These are phyloP conservation scores for Eupithecia pulchellata DNA, from an alignment of 2,888 invertebrate species.

Conservation along the genomic window DNA sequence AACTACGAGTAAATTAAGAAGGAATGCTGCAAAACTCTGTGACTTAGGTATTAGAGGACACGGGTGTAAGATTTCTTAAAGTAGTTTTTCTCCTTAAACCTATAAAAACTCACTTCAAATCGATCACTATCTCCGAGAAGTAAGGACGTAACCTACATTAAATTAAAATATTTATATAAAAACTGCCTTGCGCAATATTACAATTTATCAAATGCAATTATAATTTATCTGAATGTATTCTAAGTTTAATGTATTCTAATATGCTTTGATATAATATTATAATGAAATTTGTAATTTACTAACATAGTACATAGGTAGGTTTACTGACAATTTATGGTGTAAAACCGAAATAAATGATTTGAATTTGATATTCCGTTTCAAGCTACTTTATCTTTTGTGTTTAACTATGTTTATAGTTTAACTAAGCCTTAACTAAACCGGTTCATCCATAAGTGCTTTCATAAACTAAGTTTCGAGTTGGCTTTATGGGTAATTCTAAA, in stretches of 20 bases:
- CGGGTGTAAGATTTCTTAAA: not conserved
- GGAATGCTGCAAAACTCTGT: not conserved
- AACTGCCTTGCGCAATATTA: not conserved
- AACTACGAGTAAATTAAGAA: no score
- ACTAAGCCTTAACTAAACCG: not conserved
- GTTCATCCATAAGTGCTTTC: conserved; percentile 21
- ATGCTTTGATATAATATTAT: no score
- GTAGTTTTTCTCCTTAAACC: no score
- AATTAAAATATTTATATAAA: not conserved
- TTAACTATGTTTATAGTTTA: conserved; percentile 4
- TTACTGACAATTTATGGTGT: no score
- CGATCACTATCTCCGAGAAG: not conserved
- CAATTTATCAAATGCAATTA: no score
- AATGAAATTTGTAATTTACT: no score
- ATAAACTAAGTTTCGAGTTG: conserved; percentile 22
- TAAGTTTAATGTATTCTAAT: no score
- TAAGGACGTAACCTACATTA: not conserved
- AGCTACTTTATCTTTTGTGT: not conserved
- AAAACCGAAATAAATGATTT: no score
- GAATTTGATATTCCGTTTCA: no score
- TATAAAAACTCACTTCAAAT: no score
- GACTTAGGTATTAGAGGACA: not conserved
- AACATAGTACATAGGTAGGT: no score
- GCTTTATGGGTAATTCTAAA: conserved; percentile 22
- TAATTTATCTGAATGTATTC: no score